Evolutionary conservation across 2,888 invertebrate species (phyloP), one percentile per base, ranked within the genome.

Genomic region (Harpalus rubripes): DNA sequence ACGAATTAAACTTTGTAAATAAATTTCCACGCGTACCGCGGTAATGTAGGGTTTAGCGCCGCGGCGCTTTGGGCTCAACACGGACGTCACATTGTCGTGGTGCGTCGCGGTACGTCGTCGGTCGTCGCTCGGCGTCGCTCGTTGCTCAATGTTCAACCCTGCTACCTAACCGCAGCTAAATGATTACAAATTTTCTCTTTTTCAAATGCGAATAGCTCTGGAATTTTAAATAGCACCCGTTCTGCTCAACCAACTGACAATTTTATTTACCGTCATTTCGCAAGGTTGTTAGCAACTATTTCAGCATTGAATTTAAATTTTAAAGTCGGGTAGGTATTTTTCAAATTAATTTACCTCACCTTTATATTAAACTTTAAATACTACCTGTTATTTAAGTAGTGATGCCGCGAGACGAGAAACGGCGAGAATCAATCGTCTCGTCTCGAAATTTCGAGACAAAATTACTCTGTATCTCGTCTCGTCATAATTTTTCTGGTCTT

Each of bases 1-100:
- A 80, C 80, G 80, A 80, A 80, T 80, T 80, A 80, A 80, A 80
- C 80, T 80, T 80, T 80, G 61, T 61, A 80, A 80, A 80, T 80
- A 80, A 80, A 80, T 80, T 80, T 80, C 78, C 32, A 58, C 78
- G 78, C 78, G 78, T 78, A 41, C 32, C 78, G 56, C 32, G 8
- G 78, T 74, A 74, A 74, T 74, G 18, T 74, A 41, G 72, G 72
- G 72, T 41, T 74, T 74, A 15, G 72, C 44, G 72, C 15, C 22
- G 72, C 44, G 72, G 16, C 22, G 72, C 44, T 74, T 18, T 41
- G 16, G 72, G 44, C 72, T 44, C 78, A 59, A 78, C 59, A 39
- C 58, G 78, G 22, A 26, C 15, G 78, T 58, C 59, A 59, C 59
- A 59, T 59, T 78, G 78, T 78, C 56, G 78, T 39, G 78, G 15